These are phyloP conservation scores for Mythimna albipuncta DNA, from an alignment of 2,888 invertebrate species.

Conservation along the genomic window DNA sequence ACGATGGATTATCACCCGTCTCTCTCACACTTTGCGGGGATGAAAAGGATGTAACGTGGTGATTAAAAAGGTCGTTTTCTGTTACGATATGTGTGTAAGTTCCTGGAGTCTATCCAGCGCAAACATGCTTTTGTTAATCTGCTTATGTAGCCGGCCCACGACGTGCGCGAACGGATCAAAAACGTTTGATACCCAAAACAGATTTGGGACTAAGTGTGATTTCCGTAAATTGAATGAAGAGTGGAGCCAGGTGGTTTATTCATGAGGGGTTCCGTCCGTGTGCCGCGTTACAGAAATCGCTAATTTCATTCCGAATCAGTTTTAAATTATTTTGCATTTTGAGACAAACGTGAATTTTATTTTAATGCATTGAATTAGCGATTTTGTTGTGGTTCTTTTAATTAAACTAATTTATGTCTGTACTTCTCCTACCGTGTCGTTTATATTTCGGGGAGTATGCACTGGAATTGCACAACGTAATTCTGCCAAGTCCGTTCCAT, in stretches of 20 bases:
- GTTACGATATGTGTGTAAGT: conserved; percentile 74
- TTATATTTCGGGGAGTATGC: no score
- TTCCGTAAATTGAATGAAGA: conserved; percentile 73
- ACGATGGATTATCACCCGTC: conserved; percentile 75
- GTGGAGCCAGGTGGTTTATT: conserved; percentile 72
- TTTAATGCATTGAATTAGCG: conserved; percentile 3
- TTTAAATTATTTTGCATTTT: conserved; percentile 64
- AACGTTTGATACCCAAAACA: conserved; percentile 69
- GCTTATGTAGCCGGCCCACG: conserved; percentile 69
- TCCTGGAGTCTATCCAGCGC: conserved; percentile 67
- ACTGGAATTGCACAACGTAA: no score
- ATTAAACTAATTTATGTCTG: not conserved
- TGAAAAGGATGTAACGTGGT: conserved; percentile 67
- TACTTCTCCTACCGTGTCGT: no score
- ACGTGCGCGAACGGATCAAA: conserved; percentile 65
- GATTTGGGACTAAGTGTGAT: conserved; percentile 72
- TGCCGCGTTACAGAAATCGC: conserved; percentile 63
- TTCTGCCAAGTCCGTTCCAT: not conserved
- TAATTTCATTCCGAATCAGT: conserved; percentile 67
- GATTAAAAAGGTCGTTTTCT: conserved; percentile 76
- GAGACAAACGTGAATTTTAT: conserved; percentile 43
- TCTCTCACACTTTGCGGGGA: conserved; percentile 64
- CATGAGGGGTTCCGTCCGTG: conserved; percentile 65
- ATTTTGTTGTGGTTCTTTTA: not conserved
- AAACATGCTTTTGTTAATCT: conserved; percentile 74